Evolutionary conservation across 2,797 vertebrate genomes (phyloP), one percentile per base, ranked within the genome.

Genomic region (Leucoraja ocellata): DNA sequence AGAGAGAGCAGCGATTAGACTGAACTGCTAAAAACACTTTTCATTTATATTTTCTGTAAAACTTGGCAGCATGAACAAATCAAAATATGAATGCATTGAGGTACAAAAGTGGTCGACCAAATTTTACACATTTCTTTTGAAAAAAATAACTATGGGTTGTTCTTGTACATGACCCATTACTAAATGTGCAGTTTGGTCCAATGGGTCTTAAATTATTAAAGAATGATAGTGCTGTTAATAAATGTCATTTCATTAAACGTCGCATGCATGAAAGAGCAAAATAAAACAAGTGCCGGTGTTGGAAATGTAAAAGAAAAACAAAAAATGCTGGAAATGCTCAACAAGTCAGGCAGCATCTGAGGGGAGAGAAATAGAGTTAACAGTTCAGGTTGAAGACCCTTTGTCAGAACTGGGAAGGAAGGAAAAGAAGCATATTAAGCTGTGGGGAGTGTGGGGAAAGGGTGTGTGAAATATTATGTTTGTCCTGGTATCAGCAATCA

Each of bases 101-200:
- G n/a, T n/a, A 25, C 21, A 86, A 86, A 32, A 16, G 18, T 32
- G 9, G n/a, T 9, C 32, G 16, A 18, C n/a, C 14, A n/a, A 36
- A 68, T 23, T 88, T 36, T 65, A 88, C 13, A 86, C 4, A 86
- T 54, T 28, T 16, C n/a, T 88, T 36, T 68, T 74, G 71, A 0
- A 4, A 88, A 88, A 4, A 88, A 36, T 36, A 46, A 46, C 46
- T 2, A 3, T 9, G 16, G 18, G 61, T 88, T 23, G 32, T 9
- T 25, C 16, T 95, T 95, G 94, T 95, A 95, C 95, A 95, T 96
- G 95, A 96, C 23, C 95, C 95, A n/a, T 25, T 95, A 95, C 10
- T 58, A 58, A 58, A 28, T 54, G 21, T 25, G 46, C 23, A 54
- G 2, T 36, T 54, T 58, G 80, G 54, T 25, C 54, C 4, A 4